phyloP scores from a whole-genome alignment of 2,797 vertebrate genomes.

The Neosilurus hyrtlii region DNA sequence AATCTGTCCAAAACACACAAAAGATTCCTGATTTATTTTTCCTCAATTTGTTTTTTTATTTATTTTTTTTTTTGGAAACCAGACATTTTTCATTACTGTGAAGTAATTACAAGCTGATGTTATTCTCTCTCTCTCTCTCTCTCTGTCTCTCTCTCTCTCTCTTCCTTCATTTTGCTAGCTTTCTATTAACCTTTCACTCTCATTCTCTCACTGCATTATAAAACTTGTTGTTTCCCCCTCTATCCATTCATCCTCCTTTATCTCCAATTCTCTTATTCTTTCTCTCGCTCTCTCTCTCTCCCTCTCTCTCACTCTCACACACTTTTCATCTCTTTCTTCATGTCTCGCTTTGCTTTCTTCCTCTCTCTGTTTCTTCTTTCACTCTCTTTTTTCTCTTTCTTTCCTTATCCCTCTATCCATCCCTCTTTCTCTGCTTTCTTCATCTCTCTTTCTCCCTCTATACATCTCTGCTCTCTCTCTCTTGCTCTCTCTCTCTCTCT shows the following conservation, averaged over 20 bases:
- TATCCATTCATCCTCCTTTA: too few species aligned
- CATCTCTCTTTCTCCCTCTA: neutral
- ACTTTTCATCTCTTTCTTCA: neutral
- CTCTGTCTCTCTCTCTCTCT: neutral
- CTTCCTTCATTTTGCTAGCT: too few species aligned
- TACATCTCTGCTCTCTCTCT: neutral
- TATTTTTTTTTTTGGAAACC: too few species aligned
- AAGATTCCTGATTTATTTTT: constrained; percentile 1
- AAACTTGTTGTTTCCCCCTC: too few species aligned
- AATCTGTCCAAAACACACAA: neutral
- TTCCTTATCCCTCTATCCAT: neutral
- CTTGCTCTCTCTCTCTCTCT: neutral
- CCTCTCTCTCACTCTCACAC: too few species aligned
- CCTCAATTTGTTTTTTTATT: neutral
- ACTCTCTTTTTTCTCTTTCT: too few species aligned
- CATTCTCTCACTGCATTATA: too few species aligned
- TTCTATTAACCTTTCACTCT: too few species aligned
- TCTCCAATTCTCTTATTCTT: too few species aligned
- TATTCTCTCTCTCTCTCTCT: neutral
- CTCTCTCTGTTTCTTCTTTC: too few species aligned
- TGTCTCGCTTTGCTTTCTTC: neutral
- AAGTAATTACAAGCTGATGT: constrained; percentile 16
- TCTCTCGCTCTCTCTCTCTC: too few species aligned
- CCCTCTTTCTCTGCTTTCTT: neutral
- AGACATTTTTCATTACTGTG: neutral